These are phyloP conservation scores for Sipha flava DNA, from an alignment of 1,140 invertebrate species.

Conservation along the genomic window DNA sequence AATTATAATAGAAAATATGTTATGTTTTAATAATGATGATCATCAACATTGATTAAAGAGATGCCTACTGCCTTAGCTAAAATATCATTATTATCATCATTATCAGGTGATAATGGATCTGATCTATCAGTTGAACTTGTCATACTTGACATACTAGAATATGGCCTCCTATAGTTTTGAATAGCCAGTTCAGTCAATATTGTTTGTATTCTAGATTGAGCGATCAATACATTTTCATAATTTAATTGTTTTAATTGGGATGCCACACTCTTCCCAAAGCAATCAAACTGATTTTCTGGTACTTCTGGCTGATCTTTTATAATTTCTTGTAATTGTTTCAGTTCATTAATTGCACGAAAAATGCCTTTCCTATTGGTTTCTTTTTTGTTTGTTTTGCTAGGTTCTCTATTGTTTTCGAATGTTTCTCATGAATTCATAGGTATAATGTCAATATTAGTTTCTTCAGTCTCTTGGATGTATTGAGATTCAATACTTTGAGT, in stretches of 20 bases:
- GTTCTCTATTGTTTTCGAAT: neutral
- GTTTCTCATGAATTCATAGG: neutral
- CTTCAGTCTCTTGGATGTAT: neutral
- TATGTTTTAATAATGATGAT: too few species aligned
- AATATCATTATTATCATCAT: too few species aligned
- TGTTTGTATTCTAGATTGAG: neutral
- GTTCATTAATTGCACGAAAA: neutral
- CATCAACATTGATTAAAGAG: too few species aligned
- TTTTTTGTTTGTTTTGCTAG: neutral
- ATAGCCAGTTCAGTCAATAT: neutral
- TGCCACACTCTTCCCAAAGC: neutral
- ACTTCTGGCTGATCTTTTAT: neutral
- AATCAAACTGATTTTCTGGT: neutral
- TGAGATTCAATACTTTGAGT: neutral
- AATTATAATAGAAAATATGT: too few species aligned
- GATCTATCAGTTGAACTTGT: too few species aligned
- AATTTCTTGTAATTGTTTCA: neutral
- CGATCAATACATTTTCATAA: neutral
- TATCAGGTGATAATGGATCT: too few species aligned
- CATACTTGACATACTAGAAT: too few species aligned
- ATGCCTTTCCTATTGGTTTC: neutral
- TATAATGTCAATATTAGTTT: neutral
- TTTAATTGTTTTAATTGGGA: neutral
- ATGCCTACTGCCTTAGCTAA: too few species aligned
- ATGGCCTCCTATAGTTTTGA: neutral